Evolutionary conservation across 2,888 invertebrate species (phyloP), one percentile per base, ranked within the genome.

Genomic region (Schrankia costaestrigalis): DNA sequence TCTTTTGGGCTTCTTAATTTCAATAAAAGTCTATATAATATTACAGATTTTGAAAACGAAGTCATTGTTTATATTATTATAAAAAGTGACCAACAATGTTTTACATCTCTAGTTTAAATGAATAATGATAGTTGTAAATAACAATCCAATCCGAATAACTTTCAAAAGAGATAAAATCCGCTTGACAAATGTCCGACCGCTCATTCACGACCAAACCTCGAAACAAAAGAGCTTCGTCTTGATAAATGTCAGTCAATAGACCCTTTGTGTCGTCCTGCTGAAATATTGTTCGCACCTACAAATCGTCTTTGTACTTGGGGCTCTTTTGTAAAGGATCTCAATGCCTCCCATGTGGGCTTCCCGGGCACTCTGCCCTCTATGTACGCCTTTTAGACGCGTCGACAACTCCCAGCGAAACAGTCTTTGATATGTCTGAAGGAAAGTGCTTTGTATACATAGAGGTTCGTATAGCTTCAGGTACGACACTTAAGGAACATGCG

Each of bases 141-240:
- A n/a, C n/a, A n/a, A n/a, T n/a, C n/a, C n/a, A n/a, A n/a, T n/a
- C n/a, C n/a, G n/a, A n/a, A n/a, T n/a, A n/a, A n/a, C n/a, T n/a
- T n/a, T n/a, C n/a, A n/a, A 9, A 9, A 11, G 18, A 19, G 18
- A 26, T 32, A 26, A 34, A 33, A 27, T 14, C 19, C 23, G 4
- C 14, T 25, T 46, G 34, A 52, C 34, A 47, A 49, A 51, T 41
- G 32, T 26, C 35, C 34, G 31, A 31, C 31, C 35, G 24, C 30
- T 46, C 35, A 44, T 55, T 52, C 18, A 26, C 44, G 34, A 34
- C 35, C 36, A 36, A 37, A 32, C 27, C 12, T 13, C 25, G 22
- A 52, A 53, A 58, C 59, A 61, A 63, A 52, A 59, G 28, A 15
- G 32, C 18, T 35, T 41, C 41, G 36, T 31, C 32, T 35, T 59